These are phyloP conservation scores for Trematomus bernacchii DNA, from an alignment of 2,797 vertebrate species.

Conservation along the genomic window DNA sequence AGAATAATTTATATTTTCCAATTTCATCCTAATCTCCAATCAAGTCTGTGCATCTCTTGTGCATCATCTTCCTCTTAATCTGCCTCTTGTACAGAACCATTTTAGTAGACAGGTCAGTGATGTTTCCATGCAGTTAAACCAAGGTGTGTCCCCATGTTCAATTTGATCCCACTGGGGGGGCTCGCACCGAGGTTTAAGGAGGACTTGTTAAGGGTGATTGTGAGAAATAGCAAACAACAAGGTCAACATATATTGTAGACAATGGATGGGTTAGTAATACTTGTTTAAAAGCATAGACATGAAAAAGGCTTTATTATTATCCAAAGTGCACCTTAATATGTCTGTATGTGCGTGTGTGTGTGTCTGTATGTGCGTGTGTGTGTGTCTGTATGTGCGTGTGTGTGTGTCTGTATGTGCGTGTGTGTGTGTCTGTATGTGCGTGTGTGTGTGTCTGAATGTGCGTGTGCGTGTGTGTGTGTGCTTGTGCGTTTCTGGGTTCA, in stretches of 20 bases:
- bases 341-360: conserved; percentile 33
- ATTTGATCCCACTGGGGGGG: conserved; percentile 14
- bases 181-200: conserved; percentile 76
- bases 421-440: conserved; percentile 22
- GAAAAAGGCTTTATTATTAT: conserved; percentile 46
- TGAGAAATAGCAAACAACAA: conserved; percentile 76
- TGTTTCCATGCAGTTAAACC: conserved; percentile 81
- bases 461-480: conserved; percentile 47
- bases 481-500: conserved; percentile 38
- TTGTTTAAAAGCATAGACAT: conserved; percentile 64
- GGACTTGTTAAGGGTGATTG: conserved; percentile 75
- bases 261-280: conserved; percentile 83
- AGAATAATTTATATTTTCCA: conserved; percentile 16
- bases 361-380: conserved; percentile 38
- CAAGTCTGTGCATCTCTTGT: conserved; percentile 26
- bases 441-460: conserved; percentile 21
- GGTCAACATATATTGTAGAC: conserved; percentile 77
- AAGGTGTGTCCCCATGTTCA: conserved; percentile 55
- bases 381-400: no score
- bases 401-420: conserved; percentile 25
- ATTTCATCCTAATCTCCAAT: conserved; percentile 33
- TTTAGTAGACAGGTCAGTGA: conserved; percentile 72
- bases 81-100: conserved; percentile 70
- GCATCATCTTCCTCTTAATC: conserved; percentile 39
- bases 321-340: conserved; percentile 43